phyloP scores from a whole-genome alignment of 2,113 vertebrate genomes.

The Anarrhichthys ocellatus region DNA sequence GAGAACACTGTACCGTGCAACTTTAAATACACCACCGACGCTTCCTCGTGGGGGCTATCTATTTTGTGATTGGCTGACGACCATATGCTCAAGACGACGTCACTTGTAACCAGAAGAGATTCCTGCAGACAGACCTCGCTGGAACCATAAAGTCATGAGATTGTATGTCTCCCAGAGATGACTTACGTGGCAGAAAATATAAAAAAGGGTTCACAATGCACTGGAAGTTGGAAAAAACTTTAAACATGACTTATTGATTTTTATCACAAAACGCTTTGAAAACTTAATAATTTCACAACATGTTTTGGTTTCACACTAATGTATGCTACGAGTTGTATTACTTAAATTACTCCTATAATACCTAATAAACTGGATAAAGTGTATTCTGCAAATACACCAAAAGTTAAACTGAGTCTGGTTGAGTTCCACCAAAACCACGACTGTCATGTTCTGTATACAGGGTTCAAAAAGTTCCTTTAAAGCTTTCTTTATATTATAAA shows the following conservation, averaged over 20 bases:
- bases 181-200: background rate
- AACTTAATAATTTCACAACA: background rate
- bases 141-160: background rate
- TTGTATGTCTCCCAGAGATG: background rate
- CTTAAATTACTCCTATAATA: background rate
- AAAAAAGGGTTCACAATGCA: background rate
- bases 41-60: conserved; percentile 12
- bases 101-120: conserved; percentile 37
- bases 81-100: conserved; percentile 8
- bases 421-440: background rate
- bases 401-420: background rate
- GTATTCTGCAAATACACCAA: background rate
- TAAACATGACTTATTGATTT: background rate
- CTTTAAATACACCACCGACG: conserved; percentile 38
- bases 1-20: rapidly evolving
- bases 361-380: background rate
- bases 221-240: background rate
- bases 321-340: background rate
- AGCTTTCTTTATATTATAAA: background rate
- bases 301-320: background rate
- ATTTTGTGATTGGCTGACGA: conserved; percentile 67
- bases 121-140: rapidly evolving
- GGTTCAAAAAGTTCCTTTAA: background rate
- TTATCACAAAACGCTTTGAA: background rate
- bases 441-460: background rate